Conservation (phyloP, 1,140 invertebrate species). For the Diorhabda elongata region DNA sequence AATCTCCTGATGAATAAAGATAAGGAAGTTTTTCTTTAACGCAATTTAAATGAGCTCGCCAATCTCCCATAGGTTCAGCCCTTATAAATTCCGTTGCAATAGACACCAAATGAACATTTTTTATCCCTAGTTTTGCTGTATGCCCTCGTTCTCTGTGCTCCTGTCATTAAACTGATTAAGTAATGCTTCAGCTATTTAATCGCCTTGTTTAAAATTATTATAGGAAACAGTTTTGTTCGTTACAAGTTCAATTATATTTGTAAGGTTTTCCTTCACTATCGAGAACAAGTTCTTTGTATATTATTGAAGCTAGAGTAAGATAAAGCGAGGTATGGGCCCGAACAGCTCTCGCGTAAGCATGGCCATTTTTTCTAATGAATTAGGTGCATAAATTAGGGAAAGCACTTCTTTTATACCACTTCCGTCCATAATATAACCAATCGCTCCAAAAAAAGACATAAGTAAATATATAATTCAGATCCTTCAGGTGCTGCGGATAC, state of each 20-base stretch:
- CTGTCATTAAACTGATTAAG: background rate
- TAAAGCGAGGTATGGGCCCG: background rate
- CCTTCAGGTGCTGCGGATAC: too few relatives aligned
- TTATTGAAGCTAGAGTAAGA: conserved; percentile 9
- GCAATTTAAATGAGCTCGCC: conserved; percentile 44
- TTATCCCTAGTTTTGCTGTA: conserved; percentile 44
- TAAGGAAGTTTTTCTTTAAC: conserved; percentile 16
- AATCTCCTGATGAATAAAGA: background rate
- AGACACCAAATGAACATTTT: conserved; percentile 43
- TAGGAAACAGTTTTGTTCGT: background rate
- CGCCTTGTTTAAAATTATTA: background rate
- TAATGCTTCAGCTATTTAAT: background rate
- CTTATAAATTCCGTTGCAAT: conserved; percentile 42
- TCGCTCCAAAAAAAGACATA: conserved; percentile 46
- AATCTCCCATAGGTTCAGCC: conserved; percentile 47
- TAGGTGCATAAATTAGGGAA: too few relatives aligned
- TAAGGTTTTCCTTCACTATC: background rate
- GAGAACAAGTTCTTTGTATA: conserved; percentile 4
- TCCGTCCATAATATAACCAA: conserved; percentile 47
- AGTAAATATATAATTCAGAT: conserved; percentile 31
- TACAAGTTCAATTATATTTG: background rate
- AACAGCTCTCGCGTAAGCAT: conserved; percentile 1
- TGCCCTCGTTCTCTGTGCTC: conserved; percentile 12
- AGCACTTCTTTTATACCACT: conserved; percentile 45
- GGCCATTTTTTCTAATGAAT: background rate